A percentile compares a stretch with the other conserved stretches of the same genome.
Conservation (phyloP, 2,888 invertebrate genomes). For the Mimachlamys varia region DNA sequence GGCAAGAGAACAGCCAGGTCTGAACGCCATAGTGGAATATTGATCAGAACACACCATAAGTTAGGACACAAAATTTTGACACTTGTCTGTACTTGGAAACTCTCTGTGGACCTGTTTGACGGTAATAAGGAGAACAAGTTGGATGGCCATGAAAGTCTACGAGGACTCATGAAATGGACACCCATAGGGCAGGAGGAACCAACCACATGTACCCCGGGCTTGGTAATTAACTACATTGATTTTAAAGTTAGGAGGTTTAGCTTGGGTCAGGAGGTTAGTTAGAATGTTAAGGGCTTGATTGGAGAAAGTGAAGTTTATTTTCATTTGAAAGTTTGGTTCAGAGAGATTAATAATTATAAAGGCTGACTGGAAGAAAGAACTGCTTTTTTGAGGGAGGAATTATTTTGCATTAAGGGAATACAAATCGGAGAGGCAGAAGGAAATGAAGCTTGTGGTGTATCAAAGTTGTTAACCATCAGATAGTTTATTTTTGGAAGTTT, state of each 20-base stretch:
- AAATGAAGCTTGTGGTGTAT: not conserved
- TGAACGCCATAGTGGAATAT: not conserved
- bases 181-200: not conserved
- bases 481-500: slow-evolving; percentile 23
- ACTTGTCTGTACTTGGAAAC: not conserved
- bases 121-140: not conserved
- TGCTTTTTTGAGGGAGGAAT: too few species aligned
- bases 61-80: slow-evolving; percentile 2
- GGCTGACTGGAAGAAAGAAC: too few species aligned
- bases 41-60: not conserved
- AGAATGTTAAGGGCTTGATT: too few species aligned
- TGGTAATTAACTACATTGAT: not conserved
- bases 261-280: too few species aligned
- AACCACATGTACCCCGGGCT: not conserved
- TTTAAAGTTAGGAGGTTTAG: not conserved
- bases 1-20: not conserved
- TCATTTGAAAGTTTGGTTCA: too few species aligned
- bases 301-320: too few species aligned
- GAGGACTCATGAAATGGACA: slow-evolving; percentile 1
- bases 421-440: not conserved
- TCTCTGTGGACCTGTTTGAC: not conserved
- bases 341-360: too few species aligned
- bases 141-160: not conserved
- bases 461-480: slow-evolving; percentile 9
- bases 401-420: not conserved